Base-by-base conservation (phyloP, 2,888 invertebrate genomes). In the Ametastegia equiseti region DNA sequence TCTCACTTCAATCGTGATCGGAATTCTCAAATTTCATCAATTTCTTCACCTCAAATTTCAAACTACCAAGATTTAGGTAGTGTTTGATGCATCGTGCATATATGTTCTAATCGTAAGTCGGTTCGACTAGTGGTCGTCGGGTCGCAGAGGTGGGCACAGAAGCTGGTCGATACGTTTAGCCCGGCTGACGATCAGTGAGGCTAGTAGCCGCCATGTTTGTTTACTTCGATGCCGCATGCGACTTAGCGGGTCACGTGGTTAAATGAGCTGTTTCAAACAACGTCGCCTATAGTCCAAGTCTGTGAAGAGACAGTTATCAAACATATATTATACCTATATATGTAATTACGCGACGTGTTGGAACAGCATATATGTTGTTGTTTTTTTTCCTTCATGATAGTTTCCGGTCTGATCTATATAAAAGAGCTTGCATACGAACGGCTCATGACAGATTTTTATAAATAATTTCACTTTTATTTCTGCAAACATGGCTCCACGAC, bases 151-250 rank as follows among this genome's bases (percentile, higher is more conserved):
- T 23, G 47, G 71, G 47, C 23, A 27, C 7, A 47, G 71, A 27
- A 71, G 47, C 71, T 45, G 71, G 30, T 71, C 71, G 71, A 71
- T 71, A 71, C 47, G 13, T 45, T 60, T 33, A 39, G 36, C n/a
- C 36, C 33, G 15, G 65, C 36, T 65, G 33, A 7, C 69, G 19
- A 7, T 15, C n/a, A n/a, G 11, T 39, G 33, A 39, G 39, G n/a
- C n/a, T n/a, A 30, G 5, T 19, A 33, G 13, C 50, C 54, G 75
- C 50, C 75, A 75, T 50, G 27, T 50, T 75, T 75, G 75, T 75
- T 75, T 75, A 75, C 75, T 54, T 75, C 75, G 75, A 75, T 54
- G 50, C 54, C 75, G n/a, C n/a, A 75, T 50, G 75, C 50, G 75
- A 75, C 54, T 75, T n/a, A 11, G 19, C 19, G 54, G 23, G 54